Conservation (phyloP, 2,113 vertebrate genomes). For the Antechinus stuartii region DNA sequence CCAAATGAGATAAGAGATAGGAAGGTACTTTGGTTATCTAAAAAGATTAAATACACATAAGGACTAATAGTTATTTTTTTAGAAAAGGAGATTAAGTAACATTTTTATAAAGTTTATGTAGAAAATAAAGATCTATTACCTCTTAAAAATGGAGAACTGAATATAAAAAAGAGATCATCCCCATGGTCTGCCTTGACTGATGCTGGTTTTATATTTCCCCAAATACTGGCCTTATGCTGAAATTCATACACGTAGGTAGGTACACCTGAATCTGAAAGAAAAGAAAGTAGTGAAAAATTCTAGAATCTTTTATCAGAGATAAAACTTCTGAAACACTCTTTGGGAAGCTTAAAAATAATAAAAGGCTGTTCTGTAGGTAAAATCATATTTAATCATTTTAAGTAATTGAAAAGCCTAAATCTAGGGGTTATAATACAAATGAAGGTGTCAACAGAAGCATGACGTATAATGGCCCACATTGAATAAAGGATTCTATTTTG, state of each 20-base stretch:
- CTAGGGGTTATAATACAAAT: not conserved
- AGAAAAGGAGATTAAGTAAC: not conserved
- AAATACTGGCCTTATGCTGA: not conserved
- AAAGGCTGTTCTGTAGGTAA: not conserved
- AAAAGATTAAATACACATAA: not conserved
- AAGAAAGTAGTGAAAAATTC: not conserved
- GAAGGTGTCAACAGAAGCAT: not conserved
- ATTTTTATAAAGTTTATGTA: not conserved
- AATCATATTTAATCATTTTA: not conserved
- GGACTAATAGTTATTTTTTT: not conserved
- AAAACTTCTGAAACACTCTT: not conserved
- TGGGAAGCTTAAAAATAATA: not conserved
- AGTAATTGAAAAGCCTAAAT: not conserved
- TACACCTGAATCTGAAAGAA: no score
- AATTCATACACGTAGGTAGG: constrained; percentile 45
- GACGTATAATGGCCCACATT: not conserved
- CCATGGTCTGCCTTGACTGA: constrained; percentile 81
- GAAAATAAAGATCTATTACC: constrained; percentile 47
- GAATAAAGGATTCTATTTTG: not conserved
- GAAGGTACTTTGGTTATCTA: not conserved
- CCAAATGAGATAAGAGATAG: not conserved
- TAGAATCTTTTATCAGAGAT: no score
- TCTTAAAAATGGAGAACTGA: constrained; percentile 83
- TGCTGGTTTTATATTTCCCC: constrained; percentile 58
- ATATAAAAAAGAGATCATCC: constrained; percentile 82